phyloP scores from a whole-genome alignment of 2,797 vertebrate species.

The Brachyalestes nurse region DNA sequence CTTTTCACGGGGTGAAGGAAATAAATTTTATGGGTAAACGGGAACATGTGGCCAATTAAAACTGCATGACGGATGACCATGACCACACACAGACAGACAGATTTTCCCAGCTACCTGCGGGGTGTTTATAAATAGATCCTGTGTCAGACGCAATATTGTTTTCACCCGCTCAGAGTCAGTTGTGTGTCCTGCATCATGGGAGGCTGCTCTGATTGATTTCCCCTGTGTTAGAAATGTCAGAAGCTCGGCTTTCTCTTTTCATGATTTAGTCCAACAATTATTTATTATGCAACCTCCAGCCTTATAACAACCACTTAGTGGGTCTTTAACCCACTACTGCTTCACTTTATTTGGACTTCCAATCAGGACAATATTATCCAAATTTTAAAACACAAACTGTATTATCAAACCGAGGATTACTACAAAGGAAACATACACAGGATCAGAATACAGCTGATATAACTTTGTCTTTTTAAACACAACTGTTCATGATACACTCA shows the following conservation, averaged over 20 bases:
- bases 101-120: constrained; percentile 47
- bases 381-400: background rate
- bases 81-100: constrained; percentile 37
- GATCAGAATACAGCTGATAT: no score
- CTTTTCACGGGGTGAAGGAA: constrained; percentile 41
- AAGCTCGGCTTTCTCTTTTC: background rate
- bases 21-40: constrained; percentile 52
- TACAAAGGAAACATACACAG: no score
- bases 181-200: constrained; percentile 29
- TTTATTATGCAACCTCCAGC: background rate
- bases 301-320: background rate
- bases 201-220: constrained; percentile 33
- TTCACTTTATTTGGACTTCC: background rate
- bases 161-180: constrained; percentile 30
- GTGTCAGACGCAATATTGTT: constrained; percentile 50
- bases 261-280: background rate
- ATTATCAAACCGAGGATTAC: background rate
- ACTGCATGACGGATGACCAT: constrained; percentile 52
- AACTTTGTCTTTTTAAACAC: no score
- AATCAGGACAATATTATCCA: background rate
- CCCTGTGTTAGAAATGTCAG: constrained; percentile 17
- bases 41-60: constrained; percentile 60
- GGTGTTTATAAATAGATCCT: constrained; percentile 52
- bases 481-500: no score
- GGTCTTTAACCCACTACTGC: background rate